phyloP scores from a whole-genome alignment of 2,113 vertebrate genomes.

The Columbina picui region DNA sequence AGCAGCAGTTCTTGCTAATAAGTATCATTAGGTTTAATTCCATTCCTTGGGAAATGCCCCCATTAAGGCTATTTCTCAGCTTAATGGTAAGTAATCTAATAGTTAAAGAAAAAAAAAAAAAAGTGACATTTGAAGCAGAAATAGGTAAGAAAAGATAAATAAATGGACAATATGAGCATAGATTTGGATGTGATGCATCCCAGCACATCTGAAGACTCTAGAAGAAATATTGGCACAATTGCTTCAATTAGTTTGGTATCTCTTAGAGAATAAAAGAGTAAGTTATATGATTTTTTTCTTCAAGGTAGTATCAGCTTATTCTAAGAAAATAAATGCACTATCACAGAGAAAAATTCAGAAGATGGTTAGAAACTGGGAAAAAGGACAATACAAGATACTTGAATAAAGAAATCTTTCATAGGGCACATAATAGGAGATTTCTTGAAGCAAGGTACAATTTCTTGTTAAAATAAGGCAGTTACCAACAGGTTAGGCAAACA shows the following conservation, averaged over 20 bases:
- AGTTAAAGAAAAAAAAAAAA: not conserved
- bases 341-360: not conserved
- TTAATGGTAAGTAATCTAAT: slow-evolving; percentile 30
- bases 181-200: not conserved
- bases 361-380: not conserved
- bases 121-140: not conserved
- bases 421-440: not conserved
- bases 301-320: not conserved
- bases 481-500: fast-evolving
- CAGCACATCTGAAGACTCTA: not conserved
- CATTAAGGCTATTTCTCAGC: slow-evolving; percentile 52
- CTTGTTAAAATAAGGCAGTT: not conserved
- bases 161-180: not conserved
- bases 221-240: not conserved
- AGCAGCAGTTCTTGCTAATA: slow-evolving; percentile 56
- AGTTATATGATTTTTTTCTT: not conserved
- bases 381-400: not conserved
- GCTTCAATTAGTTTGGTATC: not conserved
- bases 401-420: not conserved
- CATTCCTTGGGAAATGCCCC: slow-evolving; percentile 52
- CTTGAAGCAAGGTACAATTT: not conserved
- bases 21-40: slow-evolving; percentile 70
- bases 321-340: not conserved
- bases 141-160: not conserved
- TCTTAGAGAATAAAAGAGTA: not conserved